phyloP scores from a whole-genome alignment of 92 coral and sea anemone species.

The Ricordea florida region DNA sequence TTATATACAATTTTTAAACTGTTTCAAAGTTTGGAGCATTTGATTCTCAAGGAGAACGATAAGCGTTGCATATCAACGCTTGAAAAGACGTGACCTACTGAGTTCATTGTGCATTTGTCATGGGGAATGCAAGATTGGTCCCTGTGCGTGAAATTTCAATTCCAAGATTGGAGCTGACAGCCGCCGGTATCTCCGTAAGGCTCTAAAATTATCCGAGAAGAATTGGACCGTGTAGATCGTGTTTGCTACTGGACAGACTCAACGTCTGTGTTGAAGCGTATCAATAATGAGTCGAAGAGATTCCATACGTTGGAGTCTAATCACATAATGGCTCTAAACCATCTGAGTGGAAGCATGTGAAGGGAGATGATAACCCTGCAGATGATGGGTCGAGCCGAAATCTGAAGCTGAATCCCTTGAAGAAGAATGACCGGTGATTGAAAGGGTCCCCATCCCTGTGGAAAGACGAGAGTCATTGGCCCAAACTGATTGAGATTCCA shows the following conservation, averaged over 20 bases:
- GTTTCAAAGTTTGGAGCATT: no score
- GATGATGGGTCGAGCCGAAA: conserved; percentile 52
- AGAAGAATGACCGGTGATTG: conserved; percentile 45
- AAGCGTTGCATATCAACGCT: no score
- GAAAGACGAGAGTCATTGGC: conserved; percentile 53
- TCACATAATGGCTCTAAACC: conserved; percentile 21
- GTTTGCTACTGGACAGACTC: conserved; percentile 42
- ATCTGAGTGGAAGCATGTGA: conserved; percentile 42
- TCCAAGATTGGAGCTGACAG: conserved; percentile 54
- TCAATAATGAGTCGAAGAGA: conserved; percentile 38
- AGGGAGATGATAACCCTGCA: conserved; percentile 56
- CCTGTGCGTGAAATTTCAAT: conserved; percentile 42
- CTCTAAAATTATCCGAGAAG: conserved; percentile 33
- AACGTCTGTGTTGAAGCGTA: conserved; percentile 47
- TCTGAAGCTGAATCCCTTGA: conserved; percentile 45
- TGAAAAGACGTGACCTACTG: no score
- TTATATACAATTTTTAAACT: no score
- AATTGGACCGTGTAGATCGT: conserved; percentile 22
- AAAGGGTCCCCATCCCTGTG: conserved; percentile 56
- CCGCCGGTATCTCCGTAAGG: conserved; percentile 47
- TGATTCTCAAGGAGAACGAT: no score
- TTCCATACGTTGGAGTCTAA: conserved; percentile 64
- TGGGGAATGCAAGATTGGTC: conserved; percentile 58
- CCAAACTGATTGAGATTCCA: conserved; percentile 34
- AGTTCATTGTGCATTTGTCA: conserved; percentile 37